A percentile compares a stretch with the other conserved stretches of the same genome.
phyloP scores from a whole-genome alignment of 1,140 invertebrate genomes.

The Cepaea nemoralis region DNA sequence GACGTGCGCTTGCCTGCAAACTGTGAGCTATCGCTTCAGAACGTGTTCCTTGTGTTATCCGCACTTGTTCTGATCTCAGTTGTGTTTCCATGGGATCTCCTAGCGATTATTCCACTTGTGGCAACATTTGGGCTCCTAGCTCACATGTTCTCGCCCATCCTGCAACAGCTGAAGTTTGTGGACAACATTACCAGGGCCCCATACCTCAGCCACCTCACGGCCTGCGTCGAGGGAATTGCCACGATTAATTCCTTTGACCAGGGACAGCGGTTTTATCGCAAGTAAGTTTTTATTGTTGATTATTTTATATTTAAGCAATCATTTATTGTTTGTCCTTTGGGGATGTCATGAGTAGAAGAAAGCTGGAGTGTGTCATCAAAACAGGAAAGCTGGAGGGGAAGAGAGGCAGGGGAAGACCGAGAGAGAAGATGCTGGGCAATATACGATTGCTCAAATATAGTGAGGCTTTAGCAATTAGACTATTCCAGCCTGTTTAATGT shows the following conservation, averaged over 20 bases:
- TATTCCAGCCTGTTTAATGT: too few relatives aligned
- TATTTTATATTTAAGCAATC: too few relatives aligned
- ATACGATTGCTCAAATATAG: too few relatives aligned
- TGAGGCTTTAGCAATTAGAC: too few relatives aligned
- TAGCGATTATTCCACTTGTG: conserved; percentile 75
- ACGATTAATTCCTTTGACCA: conserved; percentile 78
- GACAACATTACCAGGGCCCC: conserved; percentile 78
- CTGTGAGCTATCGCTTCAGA: conserved; percentile 75
- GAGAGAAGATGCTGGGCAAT: too few relatives aligned
- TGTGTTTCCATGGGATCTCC: conserved; percentile 78
- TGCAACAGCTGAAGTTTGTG: conserved; percentile 78
- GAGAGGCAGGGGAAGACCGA: too few relatives aligned
- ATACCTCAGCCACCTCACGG: conserved; percentile 78
- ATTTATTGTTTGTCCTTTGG: too few relatives aligned
- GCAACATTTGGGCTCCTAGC: conserved; percentile 76
- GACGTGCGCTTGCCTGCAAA: conserved; percentile 77
- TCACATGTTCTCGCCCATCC: conserved; percentile 70
- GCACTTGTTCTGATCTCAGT: conserved; percentile 74
- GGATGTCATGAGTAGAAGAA: too few relatives aligned
- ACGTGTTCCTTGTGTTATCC: conserved; percentile 74
- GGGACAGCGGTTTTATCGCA: conserved; percentile 43
- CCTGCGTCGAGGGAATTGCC: conserved; percentile 77
- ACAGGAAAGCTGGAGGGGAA: too few relatives aligned
- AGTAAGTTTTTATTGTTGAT: conserved; percentile 46
- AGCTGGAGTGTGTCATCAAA: too few relatives aligned